Evolutionary conservation across 2,113 vertebrate species (phyloP).

Genomic region (Cromileptes altivelis): DNA sequence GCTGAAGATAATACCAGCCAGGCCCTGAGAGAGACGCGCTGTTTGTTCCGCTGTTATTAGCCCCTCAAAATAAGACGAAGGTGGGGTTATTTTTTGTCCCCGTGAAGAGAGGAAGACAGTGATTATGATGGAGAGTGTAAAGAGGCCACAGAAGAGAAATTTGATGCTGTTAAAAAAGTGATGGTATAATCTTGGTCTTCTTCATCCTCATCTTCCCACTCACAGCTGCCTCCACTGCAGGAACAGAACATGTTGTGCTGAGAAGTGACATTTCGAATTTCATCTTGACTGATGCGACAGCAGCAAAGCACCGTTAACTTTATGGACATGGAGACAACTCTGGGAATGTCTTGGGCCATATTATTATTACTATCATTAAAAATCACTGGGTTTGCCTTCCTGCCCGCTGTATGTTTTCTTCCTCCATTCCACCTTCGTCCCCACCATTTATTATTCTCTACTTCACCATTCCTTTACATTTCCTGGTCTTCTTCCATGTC

Average conservation of each 20-base stretch:
- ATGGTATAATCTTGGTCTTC: constrained; percentile 67
- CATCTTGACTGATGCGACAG: constrained; percentile 42
- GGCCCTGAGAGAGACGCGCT: constrained; percentile 49
- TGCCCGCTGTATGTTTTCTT: not conserved
- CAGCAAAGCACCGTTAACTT: constrained; percentile 37
- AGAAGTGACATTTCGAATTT: constrained; percentile 67
- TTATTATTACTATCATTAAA: constrained; percentile 22
- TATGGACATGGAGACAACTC: constrained; percentile 26
- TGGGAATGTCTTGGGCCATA: constrained; percentile 16
- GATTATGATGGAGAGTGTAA: constrained; percentile 56
- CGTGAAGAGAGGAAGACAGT: constrained; percentile 14
- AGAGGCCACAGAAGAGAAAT: constrained; percentile 58
- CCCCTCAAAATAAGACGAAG: constrained; percentile 46
- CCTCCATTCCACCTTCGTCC: constrained; percentile 11
- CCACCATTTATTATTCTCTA: constrained; percentile 29
- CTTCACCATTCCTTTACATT: constrained; percentile 31
- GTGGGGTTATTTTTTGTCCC: constrained; percentile 25
- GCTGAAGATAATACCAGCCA: constrained; percentile 59
- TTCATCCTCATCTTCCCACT: constrained; percentile 73
- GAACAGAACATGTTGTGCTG: constrained; percentile 68
- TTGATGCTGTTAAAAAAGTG: constrained; percentile 70
- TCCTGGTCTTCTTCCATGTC: constrained; percentile 7
- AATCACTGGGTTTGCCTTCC: not conserved
- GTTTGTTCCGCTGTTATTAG: constrained; percentile 69
- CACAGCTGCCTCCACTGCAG: constrained; percentile 61